A percentile compares a stretch with the other conserved stretches of the same genome.
These are phyloP conservation scores for Clarias gariepinus DNA, from an alignment of 2,113 vertebrate genomes.

Conservation along the genomic window DNA sequence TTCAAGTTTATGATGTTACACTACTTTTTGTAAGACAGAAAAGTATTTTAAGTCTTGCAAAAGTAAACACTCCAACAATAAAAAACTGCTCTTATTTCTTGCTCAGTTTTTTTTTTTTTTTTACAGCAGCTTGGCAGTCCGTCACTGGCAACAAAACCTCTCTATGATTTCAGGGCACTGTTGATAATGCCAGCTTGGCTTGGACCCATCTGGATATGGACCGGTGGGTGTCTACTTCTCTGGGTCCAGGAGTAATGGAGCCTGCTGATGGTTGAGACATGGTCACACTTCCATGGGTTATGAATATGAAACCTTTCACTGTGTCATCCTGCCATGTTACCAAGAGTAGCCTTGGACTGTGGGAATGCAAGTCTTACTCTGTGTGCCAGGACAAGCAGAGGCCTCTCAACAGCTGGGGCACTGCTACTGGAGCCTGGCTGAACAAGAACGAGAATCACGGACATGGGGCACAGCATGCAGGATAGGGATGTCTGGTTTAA, in stretches of 20 bases:
- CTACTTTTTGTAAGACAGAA: conserved; percentile 10
- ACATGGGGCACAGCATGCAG: conserved; percentile 53
- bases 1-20: not conserved
- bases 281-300: conserved; percentile 80
- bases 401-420: conserved; percentile 40
- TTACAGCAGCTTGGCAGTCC: conserved; percentile 75
- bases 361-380: conserved; percentile 72
- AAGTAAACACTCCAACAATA: conserved; percentile 21
- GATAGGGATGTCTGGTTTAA: conserved; percentile 35
- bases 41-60: not conserved
- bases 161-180: conserved; percentile 77
- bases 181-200: conserved; percentile 78
- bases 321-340: conserved; percentile 74
- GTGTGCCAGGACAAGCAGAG: conserved; percentile 68
- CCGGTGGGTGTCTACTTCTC: conserved; percentile 79
- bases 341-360: conserved; percentile 78
- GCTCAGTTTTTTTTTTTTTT: conserved; percentile 54
- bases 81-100: conserved; percentile 34
- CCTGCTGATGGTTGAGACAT: conserved; percentile 70
- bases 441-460: conserved; percentile 39
- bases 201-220: conserved; percentile 69
- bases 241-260: conserved; percentile 79
- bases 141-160: conserved; percentile 73
- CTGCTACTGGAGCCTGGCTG: conserved; percentile 49
- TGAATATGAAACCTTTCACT: conserved; percentile 79